Percentiles rank a stretch among this genome's conserved stretches.
phyloP scores from a whole-genome alignment of 2,888 invertebrate genomes.

The Ormyrus rosae region DNA sequence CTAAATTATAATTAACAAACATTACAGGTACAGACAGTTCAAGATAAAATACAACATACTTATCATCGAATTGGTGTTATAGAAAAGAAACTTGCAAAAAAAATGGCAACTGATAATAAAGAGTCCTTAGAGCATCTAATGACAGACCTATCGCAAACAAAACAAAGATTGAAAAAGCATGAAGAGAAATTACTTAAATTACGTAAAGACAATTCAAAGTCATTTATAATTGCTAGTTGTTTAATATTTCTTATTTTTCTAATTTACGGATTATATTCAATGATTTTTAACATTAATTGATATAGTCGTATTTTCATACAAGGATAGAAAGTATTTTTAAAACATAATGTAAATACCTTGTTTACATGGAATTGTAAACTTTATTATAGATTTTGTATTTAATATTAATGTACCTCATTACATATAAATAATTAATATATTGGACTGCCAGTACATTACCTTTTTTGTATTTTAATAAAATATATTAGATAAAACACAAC shows the following conservation, averaged over 20 bases:
- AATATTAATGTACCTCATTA: too few relatives aligned
- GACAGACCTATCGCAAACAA: slow-evolving; percentile 65
- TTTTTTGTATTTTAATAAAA: too few relatives aligned
- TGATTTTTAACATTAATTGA: slow-evolving; percentile 57
- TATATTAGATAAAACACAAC: too few relatives aligned
- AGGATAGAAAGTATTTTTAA: too few relatives aligned
- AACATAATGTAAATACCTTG: too few relatives aligned
- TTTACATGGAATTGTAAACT: too few relatives aligned
- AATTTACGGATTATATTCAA: slow-evolving; percentile 66
- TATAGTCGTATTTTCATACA: too few relatives aligned
- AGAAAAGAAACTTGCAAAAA: slow-evolving; percentile 63
- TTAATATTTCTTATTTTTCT: slow-evolving; percentile 65
- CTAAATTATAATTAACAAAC: not conserved
- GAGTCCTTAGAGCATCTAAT: slow-evolving; percentile 64
- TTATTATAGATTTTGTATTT: too few relatives aligned
- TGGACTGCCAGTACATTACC: too few relatives aligned
- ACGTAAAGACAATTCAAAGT: slow-evolving; percentile 67
- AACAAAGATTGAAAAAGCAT: slow-evolving; percentile 65
- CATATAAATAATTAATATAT: too few relatives aligned
- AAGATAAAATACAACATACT: slow-evolving; percentile 66
- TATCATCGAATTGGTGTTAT: slow-evolving; percentile 65
- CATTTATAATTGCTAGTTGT: slow-evolving; percentile 62
- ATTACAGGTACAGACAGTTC: slow-evolving; percentile 66
- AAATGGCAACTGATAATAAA: slow-evolving; percentile 64
- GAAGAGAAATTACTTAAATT: slow-evolving; percentile 65